A percentile compares a stretch with the other conserved stretches of the same genome.
Evolutionary conservation across 2,113 vertebrate species (phyloP).

Genomic region (Solenodon paradoxus): DNA sequence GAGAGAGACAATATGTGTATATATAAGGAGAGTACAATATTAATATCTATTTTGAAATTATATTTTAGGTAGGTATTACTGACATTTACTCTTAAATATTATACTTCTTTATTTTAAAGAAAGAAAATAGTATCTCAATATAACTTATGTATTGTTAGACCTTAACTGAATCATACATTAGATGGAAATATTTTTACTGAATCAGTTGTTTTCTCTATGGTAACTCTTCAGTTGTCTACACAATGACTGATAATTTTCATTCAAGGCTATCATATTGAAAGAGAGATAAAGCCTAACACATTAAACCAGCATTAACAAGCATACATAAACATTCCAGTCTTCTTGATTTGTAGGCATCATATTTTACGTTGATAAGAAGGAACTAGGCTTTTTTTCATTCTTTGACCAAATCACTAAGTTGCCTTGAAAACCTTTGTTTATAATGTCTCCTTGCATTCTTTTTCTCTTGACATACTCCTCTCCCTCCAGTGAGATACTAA

Average conservation of each 20-base stretch:
- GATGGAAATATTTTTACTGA: neutral
- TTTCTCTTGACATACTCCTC: constrained; percentile 76
- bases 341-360: constrained; percentile 27
- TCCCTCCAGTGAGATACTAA: constrained; percentile 83
- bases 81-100: neutral
- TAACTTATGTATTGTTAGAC: neutral
- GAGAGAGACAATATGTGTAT: too few species aligned
- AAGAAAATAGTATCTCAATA: neutral
- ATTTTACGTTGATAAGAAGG: constrained; percentile 58
- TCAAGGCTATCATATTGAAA: neutral
- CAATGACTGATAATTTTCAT: neutral
- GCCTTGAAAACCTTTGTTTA: constrained; percentile 81
- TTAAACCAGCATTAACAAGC: constrained; percentile 35
- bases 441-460: constrained; percentile 79
- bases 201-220: neutral
- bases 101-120: constrained; percentile 18
- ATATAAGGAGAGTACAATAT: neutral
- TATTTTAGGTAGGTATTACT: neutral
- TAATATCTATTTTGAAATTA: neutral
- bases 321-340: constrained; percentile 34
- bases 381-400: constrained; percentile 76
- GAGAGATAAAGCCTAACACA: neutral
- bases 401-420: constrained; percentile 77
- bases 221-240: neutral
- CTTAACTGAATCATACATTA: neutral